Conservation (phyloP, 1,140 invertebrate genomes). For the Vanessa tameamea region DNA sequence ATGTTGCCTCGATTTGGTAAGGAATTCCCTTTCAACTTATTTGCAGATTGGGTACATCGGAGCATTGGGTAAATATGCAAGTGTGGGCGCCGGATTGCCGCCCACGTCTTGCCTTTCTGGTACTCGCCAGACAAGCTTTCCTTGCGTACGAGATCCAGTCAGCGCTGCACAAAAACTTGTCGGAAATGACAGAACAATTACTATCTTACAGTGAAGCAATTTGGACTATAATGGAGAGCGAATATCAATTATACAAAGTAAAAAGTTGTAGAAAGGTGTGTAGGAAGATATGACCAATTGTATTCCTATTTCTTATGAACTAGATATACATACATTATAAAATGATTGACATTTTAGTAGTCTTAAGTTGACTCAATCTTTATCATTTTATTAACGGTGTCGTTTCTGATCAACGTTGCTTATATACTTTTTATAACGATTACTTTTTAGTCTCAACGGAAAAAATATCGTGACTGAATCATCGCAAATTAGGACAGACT, state of each 20-base stretch:
- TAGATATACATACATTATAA: conserved; percentile 14
- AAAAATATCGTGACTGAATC: background rate
- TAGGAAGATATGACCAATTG: conserved; percentile 45
- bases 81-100: conserved; percentile 22
- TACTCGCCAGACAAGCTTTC: conserved; percentile 47
- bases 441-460: background rate
- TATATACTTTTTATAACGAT: background rate
- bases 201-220: conserved; percentile 23
- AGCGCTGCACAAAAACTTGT: conserved; percentile 9
- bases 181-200: conserved; percentile 14
- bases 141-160: conserved; percentile 25
- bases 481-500: background rate
- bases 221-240: conserved; percentile 29
- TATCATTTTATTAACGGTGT: background rate
- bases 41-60: conserved; percentile 15
- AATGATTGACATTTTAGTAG: background rate
- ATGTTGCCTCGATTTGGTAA: background rate
- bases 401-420: background rate
- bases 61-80: conserved; percentile 28
- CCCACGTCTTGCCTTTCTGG: conserved; percentile 49
- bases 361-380: background rate
- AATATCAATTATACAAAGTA: conserved; percentile 17
- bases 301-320: conserved; percentile 13
- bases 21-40: conserved; percentile 16
- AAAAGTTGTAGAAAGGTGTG: conserved; percentile 47